Base-by-base conservation (phyloP, 2,888 invertebrate species). In the Acronicta leporina region DNA sequence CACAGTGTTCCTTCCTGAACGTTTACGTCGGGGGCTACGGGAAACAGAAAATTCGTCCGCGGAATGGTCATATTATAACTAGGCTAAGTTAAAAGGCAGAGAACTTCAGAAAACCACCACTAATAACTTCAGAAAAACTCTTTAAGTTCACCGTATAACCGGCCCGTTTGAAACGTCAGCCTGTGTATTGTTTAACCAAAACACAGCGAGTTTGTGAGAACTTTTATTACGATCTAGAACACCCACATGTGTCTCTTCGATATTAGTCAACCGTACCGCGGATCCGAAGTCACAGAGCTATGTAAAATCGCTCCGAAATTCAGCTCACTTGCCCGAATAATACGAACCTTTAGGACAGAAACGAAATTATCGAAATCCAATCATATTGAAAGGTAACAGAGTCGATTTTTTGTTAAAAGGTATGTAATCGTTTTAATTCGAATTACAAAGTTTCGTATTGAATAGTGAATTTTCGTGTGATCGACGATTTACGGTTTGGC, bases 181-280 rank as follows among this genome's bases (percentile, higher is more conserved):
- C 25, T 42, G 42, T 75, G 51, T 62, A 46, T 78, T 64, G 48
- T 5, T 25, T 41, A 2, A n/a, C 15, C 38, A 25, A 52, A 56
- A 41, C 46, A 59, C 35, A 59, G 33, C 35, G 63, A 68, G 44
- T 57, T 54, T 25, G 43, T 46, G 14, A 51, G 30, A 73, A 73
- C 52, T 70, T 63, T 52, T 45, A 20, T 20, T 20, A 62, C 33
- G 10, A 33, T 65, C 60, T 63, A 75, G 66, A 67, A 67, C 55
- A 43, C 61, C 66, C 66, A 69, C 63, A 54, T 49, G 42, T 62
- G 49, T 53, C 60, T 66, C 58, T 69, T 63, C 73, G 63, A 73
- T 20, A 20, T 20, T 59, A 75, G 67, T 69, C 62, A 68, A 68
- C 68, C 52, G 67, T 70, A 62, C 64, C 44, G 44, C 40, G 63